Conservation (phyloP, 2,888 invertebrate genomes). For the Smittia aterrima region DNA sequence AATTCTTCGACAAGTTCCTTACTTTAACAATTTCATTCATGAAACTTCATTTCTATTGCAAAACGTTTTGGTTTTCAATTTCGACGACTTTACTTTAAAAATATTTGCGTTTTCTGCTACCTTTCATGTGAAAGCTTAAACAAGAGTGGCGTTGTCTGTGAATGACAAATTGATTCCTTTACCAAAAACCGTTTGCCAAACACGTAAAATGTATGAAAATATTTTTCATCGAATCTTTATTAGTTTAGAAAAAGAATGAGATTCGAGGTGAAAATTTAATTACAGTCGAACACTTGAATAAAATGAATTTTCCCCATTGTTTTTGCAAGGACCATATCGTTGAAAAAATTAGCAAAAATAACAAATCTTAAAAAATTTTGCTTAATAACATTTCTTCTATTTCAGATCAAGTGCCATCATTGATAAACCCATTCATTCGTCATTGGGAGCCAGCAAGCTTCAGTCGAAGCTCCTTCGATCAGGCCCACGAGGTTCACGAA, state of each 20-base stretch:
- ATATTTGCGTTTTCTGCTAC: too few relatives aligned
- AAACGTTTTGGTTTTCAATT: too few relatives aligned
- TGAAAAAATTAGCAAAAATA: neutral
- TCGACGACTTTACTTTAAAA: too few relatives aligned
- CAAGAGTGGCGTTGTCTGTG: too few relatives aligned
- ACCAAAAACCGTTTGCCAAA: neutral
- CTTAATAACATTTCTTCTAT: neutral
- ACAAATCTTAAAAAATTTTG: neutral
- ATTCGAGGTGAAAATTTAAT: constrained; percentile 6
- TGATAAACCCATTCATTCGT: constrained; percentile 70
- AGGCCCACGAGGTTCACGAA: constrained; percentile 52
- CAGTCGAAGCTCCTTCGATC: constrained; percentile 56
- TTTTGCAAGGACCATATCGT: neutral
- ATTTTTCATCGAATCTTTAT: neutral
- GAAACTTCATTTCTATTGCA: too few relatives aligned
- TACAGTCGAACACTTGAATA: neutral
- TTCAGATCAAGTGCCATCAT: constrained; percentile 59
- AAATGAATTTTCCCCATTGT: neutral
- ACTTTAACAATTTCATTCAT: neutral
- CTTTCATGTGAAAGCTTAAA: too few relatives aligned
- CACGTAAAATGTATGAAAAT: too few relatives aligned
- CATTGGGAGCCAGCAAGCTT: constrained; percentile 79
- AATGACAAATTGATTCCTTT: neutral
- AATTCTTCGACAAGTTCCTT: neutral
- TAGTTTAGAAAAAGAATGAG: neutral